A percentile compares a stretch with the other conserved stretches of the same genome.
phyloP scores from a whole-genome alignment of 2,797 vertebrate genomes.

The Eulemur rubriventer region DNA sequence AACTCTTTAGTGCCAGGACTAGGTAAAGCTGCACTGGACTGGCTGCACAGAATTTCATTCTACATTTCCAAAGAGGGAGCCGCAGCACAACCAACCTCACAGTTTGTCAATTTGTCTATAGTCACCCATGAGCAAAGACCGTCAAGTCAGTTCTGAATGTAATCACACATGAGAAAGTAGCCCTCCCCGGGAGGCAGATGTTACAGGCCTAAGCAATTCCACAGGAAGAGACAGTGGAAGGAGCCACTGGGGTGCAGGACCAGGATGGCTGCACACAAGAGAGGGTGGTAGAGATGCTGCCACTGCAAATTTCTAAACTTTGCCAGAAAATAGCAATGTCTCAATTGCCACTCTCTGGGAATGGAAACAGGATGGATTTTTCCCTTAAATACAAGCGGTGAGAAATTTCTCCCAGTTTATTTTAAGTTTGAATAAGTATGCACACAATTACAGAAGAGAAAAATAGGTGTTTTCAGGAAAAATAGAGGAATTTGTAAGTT shows the following conservation, averaged over 20 bases:
- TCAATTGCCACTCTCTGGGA: neutral
- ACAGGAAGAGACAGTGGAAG: neutral
- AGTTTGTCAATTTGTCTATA: neutral
- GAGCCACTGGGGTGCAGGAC: neutral
- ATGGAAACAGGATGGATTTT: neutral
- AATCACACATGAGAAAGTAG: neutral
- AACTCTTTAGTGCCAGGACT: neutral
- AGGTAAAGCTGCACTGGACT: neutral
- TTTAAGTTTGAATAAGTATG: neutral
- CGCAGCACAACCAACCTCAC: neutral
- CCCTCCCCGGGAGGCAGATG: neutral
- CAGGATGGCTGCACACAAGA: neutral
- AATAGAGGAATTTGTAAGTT: neutral
- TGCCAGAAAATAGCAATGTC: neutral
- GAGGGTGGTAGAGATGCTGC: neutral
- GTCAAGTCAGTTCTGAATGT: neutral
- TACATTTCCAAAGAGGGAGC: neutral
- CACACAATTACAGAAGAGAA: conserved; percentile 19
- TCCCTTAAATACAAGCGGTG: neutral
- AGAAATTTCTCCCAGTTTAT: neutral
- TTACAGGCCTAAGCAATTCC: neutral
- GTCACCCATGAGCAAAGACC: neutral
- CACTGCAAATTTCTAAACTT: neutral
- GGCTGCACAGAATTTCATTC: neutral
- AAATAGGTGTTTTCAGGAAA: neutral